Percentiles rank a stretch among this genome's conserved stretches.
phyloP scores from a whole-genome alignment of 1,140 invertebrate species.

The Monomorium pharaonis region DNA sequence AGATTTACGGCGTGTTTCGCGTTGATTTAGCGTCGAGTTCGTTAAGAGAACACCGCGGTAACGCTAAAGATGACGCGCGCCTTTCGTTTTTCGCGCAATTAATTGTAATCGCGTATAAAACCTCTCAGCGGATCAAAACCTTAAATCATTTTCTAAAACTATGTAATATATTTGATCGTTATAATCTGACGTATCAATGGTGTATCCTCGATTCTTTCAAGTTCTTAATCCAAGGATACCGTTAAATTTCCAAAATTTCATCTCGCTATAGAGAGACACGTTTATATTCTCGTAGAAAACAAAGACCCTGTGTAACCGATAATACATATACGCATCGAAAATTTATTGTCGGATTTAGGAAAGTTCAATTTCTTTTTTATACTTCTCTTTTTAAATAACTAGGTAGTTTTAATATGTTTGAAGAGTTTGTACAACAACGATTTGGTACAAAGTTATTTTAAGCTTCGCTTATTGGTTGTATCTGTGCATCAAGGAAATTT shows the following conservation, averaged over 20 bases:
- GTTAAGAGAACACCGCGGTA: slow-evolving; percentile 35
- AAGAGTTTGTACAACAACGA: not conserved
- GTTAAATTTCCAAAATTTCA: not conserved
- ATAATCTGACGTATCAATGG: not conserved
- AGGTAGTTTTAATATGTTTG: not conserved
- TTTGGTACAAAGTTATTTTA: not conserved
- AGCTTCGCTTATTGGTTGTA: not conserved
- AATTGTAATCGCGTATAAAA: not conserved
- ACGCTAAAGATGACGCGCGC: slow-evolving; percentile 17
- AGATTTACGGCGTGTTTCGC: slow-evolving; percentile 30
- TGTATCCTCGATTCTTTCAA: not conserved
- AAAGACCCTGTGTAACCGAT: not conserved
- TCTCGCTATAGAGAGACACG: not conserved
- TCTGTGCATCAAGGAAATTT: not conserved
- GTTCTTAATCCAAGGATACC: not conserved
- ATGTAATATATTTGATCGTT: not conserved
- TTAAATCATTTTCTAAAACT: not conserved
- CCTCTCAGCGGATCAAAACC: not conserved
- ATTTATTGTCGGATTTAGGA: not conserved
- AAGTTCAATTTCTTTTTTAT: not conserved
- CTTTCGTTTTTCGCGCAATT: not conserved
- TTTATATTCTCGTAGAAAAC: not conserved
- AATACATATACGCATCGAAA: not conserved
- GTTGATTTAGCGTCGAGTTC: slow-evolving; percentile 50
- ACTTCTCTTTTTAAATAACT: not conserved